Evolutionary conservation across 37 sponge, comb jelly and placozoan genomes (phyloP).

Genomic region (Crambe crambe): DNA sequence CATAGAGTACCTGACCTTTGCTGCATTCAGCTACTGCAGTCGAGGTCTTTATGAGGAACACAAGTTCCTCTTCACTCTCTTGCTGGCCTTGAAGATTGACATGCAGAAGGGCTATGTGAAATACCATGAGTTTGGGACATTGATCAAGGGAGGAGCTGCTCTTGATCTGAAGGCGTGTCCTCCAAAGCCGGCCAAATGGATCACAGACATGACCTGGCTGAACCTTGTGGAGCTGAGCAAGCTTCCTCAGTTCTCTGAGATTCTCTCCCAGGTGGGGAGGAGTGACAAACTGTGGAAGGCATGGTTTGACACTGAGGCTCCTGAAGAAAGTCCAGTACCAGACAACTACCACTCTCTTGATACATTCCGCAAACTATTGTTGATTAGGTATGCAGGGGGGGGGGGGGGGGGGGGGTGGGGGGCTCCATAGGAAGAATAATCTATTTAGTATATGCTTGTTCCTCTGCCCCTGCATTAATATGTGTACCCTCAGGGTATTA

Average conservation of each 20-base stretch:
- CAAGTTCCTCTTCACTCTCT: conserved; percentile 97
- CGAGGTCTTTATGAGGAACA: conserved; percentile 97
- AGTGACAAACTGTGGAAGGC: conserved; percentile 96
- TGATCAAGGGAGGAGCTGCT: conserved; percentile 99
- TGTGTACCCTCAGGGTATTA: too few relatives aligned
- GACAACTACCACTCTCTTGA: conserved; percentile 95
- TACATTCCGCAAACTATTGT: conserved; percentile 90
- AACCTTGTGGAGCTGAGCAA: conserved; percentile 97
- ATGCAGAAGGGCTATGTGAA: conserved; percentile 91
- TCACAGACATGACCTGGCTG: conserved; percentile 99
- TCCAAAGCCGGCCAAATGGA: conserved; percentile 95
- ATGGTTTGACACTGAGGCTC: conserved; percentile 98
- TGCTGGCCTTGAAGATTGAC: conserved; percentile 97
- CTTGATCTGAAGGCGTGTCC: conserved; percentile 95
- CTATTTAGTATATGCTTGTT: too few relatives aligned
- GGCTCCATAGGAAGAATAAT: too few relatives aligned
- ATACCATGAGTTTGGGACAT: conserved; percentile 92
- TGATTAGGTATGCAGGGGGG: conserved; percentile 43
- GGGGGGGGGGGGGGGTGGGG: too few relatives aligned
- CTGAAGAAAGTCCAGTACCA: conserved; percentile 92
- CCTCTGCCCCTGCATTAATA: too few relatives aligned
- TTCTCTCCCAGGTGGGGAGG: conserved; percentile 74
- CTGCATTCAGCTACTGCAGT: conserved; percentile 85
- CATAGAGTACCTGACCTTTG: conserved; percentile 95
- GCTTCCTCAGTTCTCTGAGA: conserved; percentile 93